Conservation (phyloP, 2,113 vertebrate genomes). For the Hippocampus guttulatus region DNA sequence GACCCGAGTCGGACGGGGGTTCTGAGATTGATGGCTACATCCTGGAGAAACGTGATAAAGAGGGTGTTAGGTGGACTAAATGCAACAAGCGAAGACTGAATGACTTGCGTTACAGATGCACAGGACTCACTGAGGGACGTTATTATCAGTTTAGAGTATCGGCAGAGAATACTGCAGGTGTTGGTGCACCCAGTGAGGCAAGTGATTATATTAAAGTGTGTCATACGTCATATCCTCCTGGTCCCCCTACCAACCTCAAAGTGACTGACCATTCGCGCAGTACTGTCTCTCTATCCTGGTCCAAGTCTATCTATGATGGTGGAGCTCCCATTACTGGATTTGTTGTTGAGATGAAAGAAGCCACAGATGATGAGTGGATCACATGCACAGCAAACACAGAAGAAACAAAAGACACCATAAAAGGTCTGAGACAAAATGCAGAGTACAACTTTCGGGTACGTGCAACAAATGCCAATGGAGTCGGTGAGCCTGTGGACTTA, state of each 20-base stretch:
- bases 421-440: slow-evolving; percentile 86
- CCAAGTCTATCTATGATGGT: slow-evolving; percentile 93
- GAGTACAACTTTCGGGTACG: slow-evolving; percentile 91
- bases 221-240: slow-evolving; percentile 89
- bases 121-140: slow-evolving; percentile 87
- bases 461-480: slow-evolving; percentile 87
- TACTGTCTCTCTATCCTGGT: slow-evolving; percentile 88
- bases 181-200: slow-evolving; percentile 85
- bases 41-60: slow-evolving; percentile 95
- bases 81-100: slow-evolving; percentile 93
- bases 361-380: slow-evolving; percentile 83
- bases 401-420: slow-evolving; percentile 84
- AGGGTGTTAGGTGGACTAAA: slow-evolving; percentile 91
- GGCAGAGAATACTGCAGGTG: slow-evolving; percentile 93
- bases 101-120: slow-evolving; percentile 86
- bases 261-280: slow-evolving; percentile 86
- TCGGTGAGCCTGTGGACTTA: slow-evolving; percentile 83
- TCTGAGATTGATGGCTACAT: slow-evolving; percentile 94
- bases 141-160: slow-evolving; percentile 93
- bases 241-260: slow-evolving; percentile 91
- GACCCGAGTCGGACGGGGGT: slow-evolving; percentile 86
- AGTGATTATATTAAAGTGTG: slow-evolving; percentile 89
- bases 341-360: slow-evolving; percentile 87
- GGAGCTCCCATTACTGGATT: slow-evolving; percentile 86
- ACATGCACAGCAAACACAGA: slow-evolving; percentile 81